Conservation (phyloP, 2,888 invertebrate species). For the Morpho deidamia region DNA sequence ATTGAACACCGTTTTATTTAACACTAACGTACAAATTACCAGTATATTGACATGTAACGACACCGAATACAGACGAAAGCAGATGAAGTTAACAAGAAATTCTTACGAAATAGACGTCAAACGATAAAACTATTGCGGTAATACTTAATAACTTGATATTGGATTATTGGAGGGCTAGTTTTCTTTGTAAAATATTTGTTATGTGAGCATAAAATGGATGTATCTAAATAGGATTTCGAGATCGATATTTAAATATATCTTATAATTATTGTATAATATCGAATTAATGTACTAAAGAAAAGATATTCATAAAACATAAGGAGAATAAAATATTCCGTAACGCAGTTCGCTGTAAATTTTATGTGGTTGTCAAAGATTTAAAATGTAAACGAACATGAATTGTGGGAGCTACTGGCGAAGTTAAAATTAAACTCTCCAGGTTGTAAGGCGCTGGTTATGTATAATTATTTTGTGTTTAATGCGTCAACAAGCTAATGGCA, state of each 20-base stretch:
- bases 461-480: slow-evolving; percentile 64
- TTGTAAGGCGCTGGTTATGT: slow-evolving; percentile 50
- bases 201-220: no score
- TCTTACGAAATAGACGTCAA: slow-evolving; percentile 41
- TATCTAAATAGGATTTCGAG: no score
- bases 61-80: slow-evolving; percentile 43
- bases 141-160: not conserved
- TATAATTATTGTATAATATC: no score
- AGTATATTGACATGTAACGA: slow-evolving; percentile 58
- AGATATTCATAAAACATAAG: no score
- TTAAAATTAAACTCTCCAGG: slow-evolving; percentile 35
- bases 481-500: slow-evolving; percentile 70
- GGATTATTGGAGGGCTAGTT: no score
- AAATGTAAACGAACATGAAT: slow-evolving; percentile 18
- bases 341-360: no score
- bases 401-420: slow-evolving; percentile 35
- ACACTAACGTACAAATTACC: slow-evolving; percentile 70
- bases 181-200: no score
- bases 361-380: no score
- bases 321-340: no score
- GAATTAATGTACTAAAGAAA: no score
- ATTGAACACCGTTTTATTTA: slow-evolving; percentile 78
- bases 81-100: slow-evolving; percentile 43
- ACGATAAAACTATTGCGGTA: slow-evolving; percentile 1
- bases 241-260: no score